Conservation (phyloP, 2,888 invertebrate genomes). For the Polydrusus pterygomalis region DNA sequence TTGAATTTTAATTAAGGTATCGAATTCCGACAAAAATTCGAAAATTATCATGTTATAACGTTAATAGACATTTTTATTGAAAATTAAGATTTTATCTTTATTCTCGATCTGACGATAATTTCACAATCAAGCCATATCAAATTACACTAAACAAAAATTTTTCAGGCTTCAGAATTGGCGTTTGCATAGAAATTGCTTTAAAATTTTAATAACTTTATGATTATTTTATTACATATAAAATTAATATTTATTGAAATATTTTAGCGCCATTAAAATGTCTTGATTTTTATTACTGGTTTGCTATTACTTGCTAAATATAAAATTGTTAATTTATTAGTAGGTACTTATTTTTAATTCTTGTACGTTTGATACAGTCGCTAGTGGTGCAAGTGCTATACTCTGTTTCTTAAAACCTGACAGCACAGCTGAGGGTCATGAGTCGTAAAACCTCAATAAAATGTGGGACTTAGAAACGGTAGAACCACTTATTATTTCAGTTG, state of each 20-base stretch:
- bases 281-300: neutral
- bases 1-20: constrained; percentile 21
- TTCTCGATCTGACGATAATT: constrained; percentile 32
- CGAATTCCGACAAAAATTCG: constrained; percentile 3
- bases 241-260: constrained; percentile 15
- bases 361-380: too few species aligned
- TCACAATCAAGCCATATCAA: constrained; percentile 15
- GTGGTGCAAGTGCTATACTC: too few species aligned
- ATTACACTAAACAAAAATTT: constrained; percentile 22
- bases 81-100: constrained; percentile 18
- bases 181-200: constrained; percentile 29
- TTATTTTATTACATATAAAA: constrained; percentile 11
- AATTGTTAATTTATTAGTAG: too few species aligned
- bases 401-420: too few species aligned
- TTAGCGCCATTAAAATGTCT: constrained; percentile 20
- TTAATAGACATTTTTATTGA: constrained; percentile 9
- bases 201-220: constrained; percentile 10
- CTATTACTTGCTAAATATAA: too few species aligned
- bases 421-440: too few species aligned
- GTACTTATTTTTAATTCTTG: too few species aligned
- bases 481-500: too few species aligned
- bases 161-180: neutral
- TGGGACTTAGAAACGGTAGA: too few species aligned
- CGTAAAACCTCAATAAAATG: too few species aligned
- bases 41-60: constrained; percentile 13